A percentile compares a stretch with the other conserved stretches of the same genome.
Conservation (phyloP, 2,113 vertebrate species). For the Orycteropus afer region DNA sequence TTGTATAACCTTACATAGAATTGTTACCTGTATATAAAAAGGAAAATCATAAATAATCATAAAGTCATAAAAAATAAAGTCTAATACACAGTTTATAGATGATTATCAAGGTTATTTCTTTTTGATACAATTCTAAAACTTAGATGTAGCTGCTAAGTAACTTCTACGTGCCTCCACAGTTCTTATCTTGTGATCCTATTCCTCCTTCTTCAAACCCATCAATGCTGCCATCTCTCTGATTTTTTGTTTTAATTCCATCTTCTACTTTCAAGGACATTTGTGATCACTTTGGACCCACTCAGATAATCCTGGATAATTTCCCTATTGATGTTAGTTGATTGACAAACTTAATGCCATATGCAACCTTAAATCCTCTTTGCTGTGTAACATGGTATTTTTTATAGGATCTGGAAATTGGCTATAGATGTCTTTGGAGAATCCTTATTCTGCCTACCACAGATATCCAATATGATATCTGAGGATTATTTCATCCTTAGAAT, state of each 20-base stretch:
- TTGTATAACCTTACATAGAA: neutral
- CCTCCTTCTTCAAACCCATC: neutral
- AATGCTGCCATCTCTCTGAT: neutral
- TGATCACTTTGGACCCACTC: neutral
- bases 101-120: neutral
- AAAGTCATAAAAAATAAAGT: neutral
- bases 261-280: neutral
- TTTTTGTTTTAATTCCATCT: neutral
- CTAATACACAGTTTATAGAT: neutral
- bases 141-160: neutral
- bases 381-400: neutral
- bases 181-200: neutral
- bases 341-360: neutral
- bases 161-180: neutral
- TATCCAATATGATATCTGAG: neutral
- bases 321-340: neutral
- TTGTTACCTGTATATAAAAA: neutral
- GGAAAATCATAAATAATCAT: neutral
- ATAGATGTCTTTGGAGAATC: neutral
- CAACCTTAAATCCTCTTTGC: neutral
- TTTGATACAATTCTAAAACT: neutral
- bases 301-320: neutral
- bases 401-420: neutral
- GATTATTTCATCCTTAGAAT: too few relatives aligned
- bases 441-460: too few relatives aligned